Evolutionary conservation across 1,140 invertebrate species (phyloP).

Genomic region (Dreissena polymorpha): DNA sequence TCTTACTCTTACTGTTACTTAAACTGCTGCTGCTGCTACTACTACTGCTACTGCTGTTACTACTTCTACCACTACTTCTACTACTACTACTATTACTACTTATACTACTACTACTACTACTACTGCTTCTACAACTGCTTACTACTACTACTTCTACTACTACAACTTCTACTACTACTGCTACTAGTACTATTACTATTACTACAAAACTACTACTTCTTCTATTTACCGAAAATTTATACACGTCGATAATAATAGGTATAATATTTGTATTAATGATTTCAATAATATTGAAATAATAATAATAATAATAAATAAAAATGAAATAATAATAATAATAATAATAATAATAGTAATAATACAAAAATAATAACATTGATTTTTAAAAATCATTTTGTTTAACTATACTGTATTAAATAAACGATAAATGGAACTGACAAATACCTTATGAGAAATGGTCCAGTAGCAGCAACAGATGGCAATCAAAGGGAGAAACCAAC

Average conservation of each 20-base stretch:
- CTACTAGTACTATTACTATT: not conserved
- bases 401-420: too few relatives aligned
- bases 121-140: constrained; percentile 30
- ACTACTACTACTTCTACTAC: constrained; percentile 21
- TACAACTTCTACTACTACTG: constrained; percentile 9
- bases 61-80: constrained; percentile 20
- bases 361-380: too few relatives aligned
- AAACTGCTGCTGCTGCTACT: constrained; percentile 29
- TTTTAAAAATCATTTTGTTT: too few relatives aligned
- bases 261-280: not conserved
- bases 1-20: not conserved
- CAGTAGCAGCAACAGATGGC: too few relatives aligned
- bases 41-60: not conserved
- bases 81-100: not conserved
- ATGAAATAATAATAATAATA: too few relatives aligned
- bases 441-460: too few relatives aligned
- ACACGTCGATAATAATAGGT: not conserved
- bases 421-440: too few relatives aligned
- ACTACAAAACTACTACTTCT: too few relatives aligned
- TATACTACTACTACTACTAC: constrained; percentile 19
- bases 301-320: too few relatives aligned
- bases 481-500: too few relatives aligned
- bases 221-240: not conserved
- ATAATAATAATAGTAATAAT: too few relatives aligned
- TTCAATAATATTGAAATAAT: too few relatives aligned